Evolutionary conservation across 2,888 invertebrate genomes (phyloP).

Genomic region (Cephalotes varians): DNA sequence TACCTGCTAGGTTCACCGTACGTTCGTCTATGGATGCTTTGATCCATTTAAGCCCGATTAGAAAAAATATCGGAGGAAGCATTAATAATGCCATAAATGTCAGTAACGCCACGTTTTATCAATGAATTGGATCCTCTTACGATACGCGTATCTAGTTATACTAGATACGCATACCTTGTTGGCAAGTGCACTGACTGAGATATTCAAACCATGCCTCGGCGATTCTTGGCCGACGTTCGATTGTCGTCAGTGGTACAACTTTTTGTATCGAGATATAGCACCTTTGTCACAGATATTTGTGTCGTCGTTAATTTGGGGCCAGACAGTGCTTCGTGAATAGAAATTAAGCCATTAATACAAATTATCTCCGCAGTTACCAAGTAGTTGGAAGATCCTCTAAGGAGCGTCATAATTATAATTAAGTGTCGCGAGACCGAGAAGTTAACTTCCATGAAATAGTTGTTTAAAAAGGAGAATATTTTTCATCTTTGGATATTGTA

Average conservation of each 20-base stretch:
- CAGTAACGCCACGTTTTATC: background rate
- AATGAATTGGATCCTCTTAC: conserved; percentile 16
- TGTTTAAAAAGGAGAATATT: background rate
- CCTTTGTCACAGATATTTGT: conserved; percentile 9
- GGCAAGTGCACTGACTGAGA: conserved; percentile 12
- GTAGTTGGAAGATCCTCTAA: background rate
- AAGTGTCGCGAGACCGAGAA: background rate
- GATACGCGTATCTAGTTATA: background rate
- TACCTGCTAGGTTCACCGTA: conserved; percentile 6
- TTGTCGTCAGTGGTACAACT: conserved; percentile 4
- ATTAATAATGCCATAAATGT: conserved; percentile 24
- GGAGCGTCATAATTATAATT: conserved; percentile 4
- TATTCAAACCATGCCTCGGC: background rate
- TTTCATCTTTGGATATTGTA: background rate
- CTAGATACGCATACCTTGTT: background rate
- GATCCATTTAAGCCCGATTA: conserved; percentile 25
- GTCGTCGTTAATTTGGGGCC: conserved; percentile 41
- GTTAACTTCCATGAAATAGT: background rate
- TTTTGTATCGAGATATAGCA: background rate
- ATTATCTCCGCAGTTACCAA: conserved; percentile 13
- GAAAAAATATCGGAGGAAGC: conserved; percentile 6
- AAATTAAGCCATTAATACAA: conserved; percentile 32
- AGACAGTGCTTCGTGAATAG: conserved; percentile 38
- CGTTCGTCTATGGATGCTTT: conserved; percentile 1
- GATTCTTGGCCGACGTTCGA: conserved; percentile 38